These are phyloP conservation scores for Macaca nemestrina DNA, from an alignment of 2,113 vertebrate genomes.

Conservation along the genomic window DNA sequence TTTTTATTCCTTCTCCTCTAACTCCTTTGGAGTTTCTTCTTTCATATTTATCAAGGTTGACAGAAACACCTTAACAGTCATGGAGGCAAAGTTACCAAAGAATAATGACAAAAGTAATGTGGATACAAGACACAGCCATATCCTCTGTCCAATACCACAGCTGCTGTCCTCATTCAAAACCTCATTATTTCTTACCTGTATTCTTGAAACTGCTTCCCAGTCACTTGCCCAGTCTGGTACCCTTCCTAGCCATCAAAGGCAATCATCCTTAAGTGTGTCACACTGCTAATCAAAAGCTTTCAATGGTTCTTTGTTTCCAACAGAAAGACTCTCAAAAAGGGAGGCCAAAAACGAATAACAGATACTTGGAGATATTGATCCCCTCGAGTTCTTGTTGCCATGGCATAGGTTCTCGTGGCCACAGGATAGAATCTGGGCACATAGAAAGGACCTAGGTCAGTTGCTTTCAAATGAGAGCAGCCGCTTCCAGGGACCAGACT, in stretches of 20 bases:
- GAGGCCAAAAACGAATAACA: background rate
- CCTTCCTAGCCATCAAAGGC: background rate
- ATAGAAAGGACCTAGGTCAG: background rate
- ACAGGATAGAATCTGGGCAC: background rate
- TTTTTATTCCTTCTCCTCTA: background rate
- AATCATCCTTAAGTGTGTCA: background rate
- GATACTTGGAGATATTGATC: background rate
- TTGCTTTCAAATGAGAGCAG: background rate
- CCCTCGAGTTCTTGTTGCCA: background rate
- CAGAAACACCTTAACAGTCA: background rate
- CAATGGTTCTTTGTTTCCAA: background rate
- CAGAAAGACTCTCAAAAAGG: background rate
- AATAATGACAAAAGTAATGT: background rate
- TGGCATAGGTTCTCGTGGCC: background rate
- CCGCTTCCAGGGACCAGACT: background rate
- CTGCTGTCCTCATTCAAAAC: background rate
- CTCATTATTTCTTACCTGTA: background rate
- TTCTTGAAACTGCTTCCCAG: background rate
- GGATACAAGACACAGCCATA: background rate
- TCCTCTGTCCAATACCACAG: accelerated
- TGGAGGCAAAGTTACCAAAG: background rate
- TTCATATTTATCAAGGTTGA: background rate
- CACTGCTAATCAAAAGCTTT: background rate
- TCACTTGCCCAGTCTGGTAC: background rate
- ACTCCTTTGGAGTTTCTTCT: background rate